Conservation (phyloP, 2,888 invertebrate genomes). For the Anoncus sp. region DNA sequence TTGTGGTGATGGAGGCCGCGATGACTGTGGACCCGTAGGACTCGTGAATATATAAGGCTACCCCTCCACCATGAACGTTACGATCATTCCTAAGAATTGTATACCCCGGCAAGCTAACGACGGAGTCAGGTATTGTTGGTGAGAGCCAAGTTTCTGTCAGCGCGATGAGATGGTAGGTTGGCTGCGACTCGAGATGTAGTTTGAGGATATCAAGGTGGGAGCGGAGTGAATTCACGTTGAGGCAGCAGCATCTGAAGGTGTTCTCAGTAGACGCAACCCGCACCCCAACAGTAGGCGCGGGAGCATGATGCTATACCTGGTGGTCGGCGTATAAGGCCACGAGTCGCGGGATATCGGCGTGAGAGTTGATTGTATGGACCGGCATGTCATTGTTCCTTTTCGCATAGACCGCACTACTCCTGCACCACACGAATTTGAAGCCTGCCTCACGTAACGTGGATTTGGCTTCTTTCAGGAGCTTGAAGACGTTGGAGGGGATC, state of each 20-base stretch:
- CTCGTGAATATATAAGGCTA: not conserved
- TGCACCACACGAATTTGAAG: not conserved
- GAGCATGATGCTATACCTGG: not conserved
- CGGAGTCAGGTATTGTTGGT: not conserved
- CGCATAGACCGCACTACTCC: not conserved
- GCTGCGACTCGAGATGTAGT: not conserved
- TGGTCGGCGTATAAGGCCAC: not conserved
- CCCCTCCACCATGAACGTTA: not conserved
- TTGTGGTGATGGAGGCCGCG: too few relatives aligned
- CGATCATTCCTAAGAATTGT: not conserved
- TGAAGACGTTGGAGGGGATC: not conserved
- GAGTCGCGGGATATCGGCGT: not conserved
- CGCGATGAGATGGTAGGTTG: not conserved
- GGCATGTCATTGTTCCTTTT: not conserved
- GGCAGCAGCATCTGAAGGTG: not conserved
- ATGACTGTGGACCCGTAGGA: not conserved
- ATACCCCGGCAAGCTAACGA: not conserved
- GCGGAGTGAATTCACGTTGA: not conserved
- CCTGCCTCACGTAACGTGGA: not conserved
- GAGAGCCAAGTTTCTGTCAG: not conserved
- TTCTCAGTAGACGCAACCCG: not conserved
- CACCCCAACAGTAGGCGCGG: too few relatives aligned
- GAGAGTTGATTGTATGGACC: not conserved
- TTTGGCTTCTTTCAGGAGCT: not conserved
- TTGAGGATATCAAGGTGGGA: not conserved